Conservation (phyloP, 1,140 invertebrate species). For the Nasonia vitripennis region DNA sequence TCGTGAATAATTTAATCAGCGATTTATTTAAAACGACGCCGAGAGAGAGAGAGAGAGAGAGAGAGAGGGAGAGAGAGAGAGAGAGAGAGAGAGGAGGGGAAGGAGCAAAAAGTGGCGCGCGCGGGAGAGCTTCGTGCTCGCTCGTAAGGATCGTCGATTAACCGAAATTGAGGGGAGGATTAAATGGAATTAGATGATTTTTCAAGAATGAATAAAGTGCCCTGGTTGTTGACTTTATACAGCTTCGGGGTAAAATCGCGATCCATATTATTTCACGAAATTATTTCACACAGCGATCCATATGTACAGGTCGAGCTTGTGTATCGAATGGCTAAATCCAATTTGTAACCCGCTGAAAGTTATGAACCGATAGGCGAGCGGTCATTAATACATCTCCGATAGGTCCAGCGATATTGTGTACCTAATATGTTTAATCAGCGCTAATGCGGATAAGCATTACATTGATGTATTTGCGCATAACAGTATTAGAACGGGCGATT, state of each 20-base stretch:
- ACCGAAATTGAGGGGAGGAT: slow-evolving; percentile 1
- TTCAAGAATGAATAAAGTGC: background rate
- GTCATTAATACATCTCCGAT: background rate
- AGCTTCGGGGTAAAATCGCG: no score
- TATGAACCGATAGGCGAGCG: background rate
- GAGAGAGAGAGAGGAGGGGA: background rate
- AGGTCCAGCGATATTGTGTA: background rate
- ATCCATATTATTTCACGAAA: no score
- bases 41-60: background rate
- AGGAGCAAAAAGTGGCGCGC: background rate
- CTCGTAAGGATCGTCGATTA: background rate
- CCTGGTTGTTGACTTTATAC: no score
- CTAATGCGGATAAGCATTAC: background rate
- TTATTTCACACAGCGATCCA: no score
- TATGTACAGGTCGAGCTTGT: no score
- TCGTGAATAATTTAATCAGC: slow-evolving; percentile 30
- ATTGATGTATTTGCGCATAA: background rate
- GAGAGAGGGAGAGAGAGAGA: background rate
- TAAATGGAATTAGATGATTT: slow-evolving; percentile 10
- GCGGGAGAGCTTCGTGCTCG: background rate
- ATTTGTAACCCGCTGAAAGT: background rate
- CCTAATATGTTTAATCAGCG: background rate
- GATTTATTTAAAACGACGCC: slow-evolving; percentile 17
- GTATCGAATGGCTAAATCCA: background rate
- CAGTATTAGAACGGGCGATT: background rate